phyloP scores from a whole-genome alignment of 2,113 vertebrate genomes.

The Melanotaenia duboulayi region DNA sequence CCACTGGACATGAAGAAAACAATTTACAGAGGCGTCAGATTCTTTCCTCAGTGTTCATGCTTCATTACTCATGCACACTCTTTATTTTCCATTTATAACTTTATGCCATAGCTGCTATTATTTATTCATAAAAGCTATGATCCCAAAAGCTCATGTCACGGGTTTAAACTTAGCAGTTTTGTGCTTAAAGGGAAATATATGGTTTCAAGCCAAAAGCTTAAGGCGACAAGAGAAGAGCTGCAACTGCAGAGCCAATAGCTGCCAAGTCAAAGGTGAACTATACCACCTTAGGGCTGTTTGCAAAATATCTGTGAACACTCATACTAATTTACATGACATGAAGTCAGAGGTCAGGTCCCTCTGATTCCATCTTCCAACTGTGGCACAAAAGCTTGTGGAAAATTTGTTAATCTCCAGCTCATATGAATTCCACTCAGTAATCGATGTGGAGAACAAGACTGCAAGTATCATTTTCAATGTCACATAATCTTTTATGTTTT shows the following conservation, averaged over 20 bases:
- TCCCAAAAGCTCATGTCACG: not conserved
- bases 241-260: not conserved
- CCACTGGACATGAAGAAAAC: not conserved
- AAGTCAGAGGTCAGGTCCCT: conserved; percentile 16
- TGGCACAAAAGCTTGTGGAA: not conserved
- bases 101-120: not conserved
- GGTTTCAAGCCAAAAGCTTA: not conserved
- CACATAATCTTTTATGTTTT: not conserved
- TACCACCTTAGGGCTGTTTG: not conserved
- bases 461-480: not conserved
- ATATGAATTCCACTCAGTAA: not conserved
- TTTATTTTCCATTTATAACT: not conserved
- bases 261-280: conserved; percentile 32
- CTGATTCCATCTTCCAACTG: not conserved
- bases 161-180: not conserved
- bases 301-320: conserved; percentile 20
- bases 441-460: not conserved
- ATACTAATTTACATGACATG: not conserved
- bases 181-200: not conserved
- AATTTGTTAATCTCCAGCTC: not conserved
- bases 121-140: not conserved
- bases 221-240: not conserved
- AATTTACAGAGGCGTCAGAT: not conserved
- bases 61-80: too few relatives aligned
- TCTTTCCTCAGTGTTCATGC: not conserved